Conservation (phyloP, 2,888 invertebrate species). For the Syritta pipiens region DNA sequence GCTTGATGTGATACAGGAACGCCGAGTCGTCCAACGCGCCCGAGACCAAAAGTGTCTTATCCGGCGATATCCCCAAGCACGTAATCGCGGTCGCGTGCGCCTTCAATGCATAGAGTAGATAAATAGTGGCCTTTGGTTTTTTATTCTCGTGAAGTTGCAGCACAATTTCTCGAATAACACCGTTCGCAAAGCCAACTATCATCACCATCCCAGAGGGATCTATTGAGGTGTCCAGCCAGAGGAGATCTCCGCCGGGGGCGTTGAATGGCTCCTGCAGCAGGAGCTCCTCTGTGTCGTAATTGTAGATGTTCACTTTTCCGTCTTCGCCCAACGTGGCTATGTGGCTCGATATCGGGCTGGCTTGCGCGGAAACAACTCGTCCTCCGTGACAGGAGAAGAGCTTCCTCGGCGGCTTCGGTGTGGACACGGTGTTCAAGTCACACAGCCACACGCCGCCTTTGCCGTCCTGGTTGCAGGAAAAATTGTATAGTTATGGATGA, state of each 20-base stretch:
- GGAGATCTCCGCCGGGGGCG: constrained; percentile 81
- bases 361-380: constrained; percentile 84
- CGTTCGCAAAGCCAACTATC: constrained; percentile 86
- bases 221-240: constrained; percentile 86
- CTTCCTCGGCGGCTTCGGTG: constrained; percentile 78
- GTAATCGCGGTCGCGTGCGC: constrained; percentile 85
- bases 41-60: constrained; percentile 83
- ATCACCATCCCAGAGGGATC: constrained; percentile 84
- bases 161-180: constrained; percentile 83
- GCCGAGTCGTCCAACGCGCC: constrained; percentile 85
- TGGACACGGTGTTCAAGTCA: constrained; percentile 82
- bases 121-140: constrained; percentile 69
- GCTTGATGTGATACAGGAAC: constrained; percentile 83
- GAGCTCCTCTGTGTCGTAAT: constrained; percentile 82
- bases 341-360: constrained; percentile 85
- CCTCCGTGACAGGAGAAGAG: constrained; percentile 88
- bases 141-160: constrained; percentile 71
- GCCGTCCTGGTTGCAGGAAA: constrained; percentile 83
- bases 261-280: constrained; percentile 83
- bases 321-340: constrained; percentile 87
- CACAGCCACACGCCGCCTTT: constrained; percentile 90
- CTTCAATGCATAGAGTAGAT: constrained; percentile 81
- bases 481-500: not conserved
- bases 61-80: constrained; percentile 82
- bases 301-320: constrained; percentile 87